Evolutionary conservation across 2,797 vertebrate genomes (phyloP).

Genomic region (Tangara arthus): DNA sequence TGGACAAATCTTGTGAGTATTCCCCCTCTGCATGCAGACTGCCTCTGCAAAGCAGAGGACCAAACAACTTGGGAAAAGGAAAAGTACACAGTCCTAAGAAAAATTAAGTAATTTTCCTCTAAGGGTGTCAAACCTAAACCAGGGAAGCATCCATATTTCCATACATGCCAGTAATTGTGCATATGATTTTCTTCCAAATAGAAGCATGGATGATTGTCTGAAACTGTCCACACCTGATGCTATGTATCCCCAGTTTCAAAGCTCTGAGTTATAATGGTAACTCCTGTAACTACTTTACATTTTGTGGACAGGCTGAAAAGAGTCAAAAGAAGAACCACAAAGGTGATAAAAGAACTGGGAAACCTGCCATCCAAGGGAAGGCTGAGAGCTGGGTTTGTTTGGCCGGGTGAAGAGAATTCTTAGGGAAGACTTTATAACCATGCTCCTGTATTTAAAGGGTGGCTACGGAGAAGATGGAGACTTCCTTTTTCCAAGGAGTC

Average conservation of each 20-base stretch:
- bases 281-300: neutral
- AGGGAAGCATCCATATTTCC: neutral
- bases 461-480: neutral
- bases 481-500: neutral
- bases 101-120: neutral
- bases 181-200: neutral
- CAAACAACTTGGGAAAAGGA: neutral
- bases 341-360: neutral
- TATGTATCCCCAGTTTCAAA: neutral
- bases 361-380: neutral
- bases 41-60: neutral
- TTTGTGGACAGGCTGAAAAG: neutral
- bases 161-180: neutral
- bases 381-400: neutral
- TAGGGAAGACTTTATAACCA: neutral
- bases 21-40: neutral
- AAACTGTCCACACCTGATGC: neutral
- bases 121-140: neutral
- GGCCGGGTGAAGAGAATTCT: neutral
- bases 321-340: neutral
- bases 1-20: neutral
- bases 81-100: neutral
- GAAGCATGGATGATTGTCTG: neutral
- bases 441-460: neutral
- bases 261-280: neutral